phyloP scores from a whole-genome alignment of 2,888 invertebrate species.

The Apodemia duryi region DNA sequence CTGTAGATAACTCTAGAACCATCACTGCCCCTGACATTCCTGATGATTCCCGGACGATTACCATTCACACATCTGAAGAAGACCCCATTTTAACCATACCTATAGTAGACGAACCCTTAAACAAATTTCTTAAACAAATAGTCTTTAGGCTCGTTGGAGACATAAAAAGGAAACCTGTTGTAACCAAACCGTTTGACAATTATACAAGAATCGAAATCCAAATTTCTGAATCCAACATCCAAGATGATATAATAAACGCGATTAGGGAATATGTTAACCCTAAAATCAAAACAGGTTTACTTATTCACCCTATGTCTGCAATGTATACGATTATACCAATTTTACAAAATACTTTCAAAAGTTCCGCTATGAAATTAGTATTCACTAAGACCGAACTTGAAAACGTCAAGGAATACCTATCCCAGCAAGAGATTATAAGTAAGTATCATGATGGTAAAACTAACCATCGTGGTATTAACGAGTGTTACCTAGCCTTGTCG shows the following conservation, averaged over 20 bases:
- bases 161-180: constrained; percentile 15
- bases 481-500: constrained; percentile 20
- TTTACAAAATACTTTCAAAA: too few relatives aligned
- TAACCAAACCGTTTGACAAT: constrained; percentile 33
- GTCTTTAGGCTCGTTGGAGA: background rate
- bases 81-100: too few relatives aligned
- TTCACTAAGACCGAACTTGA: constrained; percentile 21
- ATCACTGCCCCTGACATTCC: too few relatives aligned
- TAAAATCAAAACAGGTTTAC: too few relatives aligned
- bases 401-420: constrained; percentile 31
- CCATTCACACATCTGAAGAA: too few relatives aligned
- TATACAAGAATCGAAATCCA: constrained; percentile 28
- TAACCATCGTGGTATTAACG: constrained; percentile 34
- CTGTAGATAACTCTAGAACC: too few relatives aligned
- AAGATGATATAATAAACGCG: too few relatives aligned
- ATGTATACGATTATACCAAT: too few relatives aligned
- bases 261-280: background rate
- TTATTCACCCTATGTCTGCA: too few relatives aligned
- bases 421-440: constrained; percentile 33
- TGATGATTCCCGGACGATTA: too few relatives aligned
- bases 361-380: too few relatives aligned
- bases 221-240: background rate
- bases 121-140: constrained; percentile 30
- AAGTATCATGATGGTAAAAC: constrained; percentile 36
- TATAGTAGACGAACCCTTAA: constrained; percentile 2